A percentile compares a stretch with the other conserved stretches of the same genome.
Conservation (phyloP, 2,888 invertebrate genomes). For the Hirudinaria manillensis region DNA sequence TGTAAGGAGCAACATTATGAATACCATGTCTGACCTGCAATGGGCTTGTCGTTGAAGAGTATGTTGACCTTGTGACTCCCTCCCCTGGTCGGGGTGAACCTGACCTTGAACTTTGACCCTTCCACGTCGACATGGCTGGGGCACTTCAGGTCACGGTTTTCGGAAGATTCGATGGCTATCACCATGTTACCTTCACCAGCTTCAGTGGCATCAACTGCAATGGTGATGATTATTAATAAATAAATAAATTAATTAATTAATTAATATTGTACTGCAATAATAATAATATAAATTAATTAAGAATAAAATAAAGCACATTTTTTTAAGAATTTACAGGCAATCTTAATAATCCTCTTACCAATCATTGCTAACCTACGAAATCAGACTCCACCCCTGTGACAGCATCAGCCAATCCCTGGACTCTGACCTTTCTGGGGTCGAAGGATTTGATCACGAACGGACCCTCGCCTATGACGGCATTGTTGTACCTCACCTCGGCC, state of each 20-base stretch:
- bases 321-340: too few species aligned
- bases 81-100: background rate
- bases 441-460: slow-evolving; percentile 57
- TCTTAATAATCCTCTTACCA: background rate
- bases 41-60: slow-evolving; percentile 8
- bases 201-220: background rate
- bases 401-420: slow-evolving; percentile 78
- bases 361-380: background rate
- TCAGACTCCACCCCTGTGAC: slow-evolving; percentile 65
- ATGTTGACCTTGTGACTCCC: slow-evolving; percentile 9
- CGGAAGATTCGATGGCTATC: slow-evolving; percentile 10
- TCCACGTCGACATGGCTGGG: background rate
- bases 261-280: too few species aligned
- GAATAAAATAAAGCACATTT: too few species aligned
- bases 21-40: background rate
- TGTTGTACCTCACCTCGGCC: slow-evolving; percentile 43
- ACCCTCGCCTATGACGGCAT: slow-evolving; percentile 46
- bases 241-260: background rate
- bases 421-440: slow-evolving; percentile 86
- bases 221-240: background rate
- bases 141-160: slow-evolving; percentile 1
- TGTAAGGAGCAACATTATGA: background rate
- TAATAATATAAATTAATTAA: too few species aligned
- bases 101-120: slow-evolving; percentile 20
- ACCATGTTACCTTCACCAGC: slow-evolving; percentile 16